phyloP scores from a whole-genome alignment of 35 echinoderm and acorn worm genomes.

The Ophioderma brevispina region DNA sequence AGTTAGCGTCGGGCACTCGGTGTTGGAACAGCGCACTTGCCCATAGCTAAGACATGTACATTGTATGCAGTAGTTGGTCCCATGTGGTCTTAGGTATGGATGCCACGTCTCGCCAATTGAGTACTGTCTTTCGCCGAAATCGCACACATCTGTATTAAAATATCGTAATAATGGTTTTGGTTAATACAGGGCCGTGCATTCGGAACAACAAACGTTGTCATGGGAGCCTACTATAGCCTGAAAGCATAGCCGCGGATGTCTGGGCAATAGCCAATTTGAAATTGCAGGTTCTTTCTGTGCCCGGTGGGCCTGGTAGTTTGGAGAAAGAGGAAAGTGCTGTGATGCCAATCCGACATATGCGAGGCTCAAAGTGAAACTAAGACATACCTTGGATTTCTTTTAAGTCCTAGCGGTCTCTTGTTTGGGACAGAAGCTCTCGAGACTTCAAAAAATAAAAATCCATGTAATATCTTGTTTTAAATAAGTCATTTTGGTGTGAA shows the following conservation, averaged over 20 bases:
- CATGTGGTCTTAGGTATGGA: constrained; percentile 50
- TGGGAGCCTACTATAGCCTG: no score
- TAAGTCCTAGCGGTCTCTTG: neutral
- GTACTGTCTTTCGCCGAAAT: constrained; percentile 50
- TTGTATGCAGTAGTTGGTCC: constrained; percentile 44
- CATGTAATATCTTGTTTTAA: neutral
- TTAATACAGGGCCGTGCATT: no score
- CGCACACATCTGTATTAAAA: constrained; percentile 22
- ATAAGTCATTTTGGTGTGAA: neutral
- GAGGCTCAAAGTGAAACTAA: neutral
- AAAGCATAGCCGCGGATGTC: no score
- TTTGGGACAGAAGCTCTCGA: neutral
- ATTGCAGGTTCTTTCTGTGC: no score
- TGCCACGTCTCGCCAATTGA: constrained; percentile 63
- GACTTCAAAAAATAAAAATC: neutral
- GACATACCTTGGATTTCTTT: neutral
- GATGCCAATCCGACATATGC: neutral
- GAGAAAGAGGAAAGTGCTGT: neutral
- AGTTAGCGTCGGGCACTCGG: constrained; percentile 22
- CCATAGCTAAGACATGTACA: constrained; percentile 46
- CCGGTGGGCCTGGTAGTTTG: no score
- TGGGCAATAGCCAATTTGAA: no score
- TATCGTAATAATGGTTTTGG: no score
- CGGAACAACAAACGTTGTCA: no score
- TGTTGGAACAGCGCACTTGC: constrained; percentile 35